A percentile compares a stretch with the other conserved stretches of the same genome.
These are phyloP conservation scores for Perca fluviatilis DNA, from an alignment of 2,113 vertebrate species.

Conservation along the genomic window DNA sequence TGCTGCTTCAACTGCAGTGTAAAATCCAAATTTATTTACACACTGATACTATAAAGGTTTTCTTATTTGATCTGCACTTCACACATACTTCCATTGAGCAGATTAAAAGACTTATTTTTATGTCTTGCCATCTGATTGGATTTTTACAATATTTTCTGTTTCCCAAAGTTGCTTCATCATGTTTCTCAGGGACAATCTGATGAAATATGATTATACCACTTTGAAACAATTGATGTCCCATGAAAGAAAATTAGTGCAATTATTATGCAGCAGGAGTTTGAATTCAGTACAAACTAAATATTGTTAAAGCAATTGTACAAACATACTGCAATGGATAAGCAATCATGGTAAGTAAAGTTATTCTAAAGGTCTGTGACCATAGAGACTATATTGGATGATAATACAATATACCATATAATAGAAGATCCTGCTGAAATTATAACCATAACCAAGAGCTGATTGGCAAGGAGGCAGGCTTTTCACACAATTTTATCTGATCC, in stretches of 20 bases:
- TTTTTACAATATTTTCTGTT: not conserved
- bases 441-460: not conserved
- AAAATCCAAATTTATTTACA: not conserved
- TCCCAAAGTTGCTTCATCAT: not conserved
- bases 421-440: not conserved
- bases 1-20: not conserved
- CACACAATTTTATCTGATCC: not conserved
- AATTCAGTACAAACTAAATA: not conserved
- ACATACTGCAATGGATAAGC: not conserved
- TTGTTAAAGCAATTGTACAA: not conserved
- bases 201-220: not conserved
- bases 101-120: conserved; percentile 23
- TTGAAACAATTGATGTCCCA: not conserved
- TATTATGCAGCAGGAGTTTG: not conserved
- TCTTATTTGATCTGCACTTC: conserved; percentile 2
- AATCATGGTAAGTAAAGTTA: not conserved
- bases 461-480: not conserved
- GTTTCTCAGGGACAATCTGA: not conserved
- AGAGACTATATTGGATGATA: not conserved
- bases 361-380: not conserved
- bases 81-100: conserved; percentile 14
- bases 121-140: not conserved
- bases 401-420: no score
- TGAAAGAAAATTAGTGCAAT: not conserved
- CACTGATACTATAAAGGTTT: conserved; percentile 2